Percentiles rank a stretch among this genome's conserved stretches.
These are phyloP conservation scores for Torymus auratus DNA, from an alignment of 2,888 invertebrate species.

Conservation along the genomic window DNA sequence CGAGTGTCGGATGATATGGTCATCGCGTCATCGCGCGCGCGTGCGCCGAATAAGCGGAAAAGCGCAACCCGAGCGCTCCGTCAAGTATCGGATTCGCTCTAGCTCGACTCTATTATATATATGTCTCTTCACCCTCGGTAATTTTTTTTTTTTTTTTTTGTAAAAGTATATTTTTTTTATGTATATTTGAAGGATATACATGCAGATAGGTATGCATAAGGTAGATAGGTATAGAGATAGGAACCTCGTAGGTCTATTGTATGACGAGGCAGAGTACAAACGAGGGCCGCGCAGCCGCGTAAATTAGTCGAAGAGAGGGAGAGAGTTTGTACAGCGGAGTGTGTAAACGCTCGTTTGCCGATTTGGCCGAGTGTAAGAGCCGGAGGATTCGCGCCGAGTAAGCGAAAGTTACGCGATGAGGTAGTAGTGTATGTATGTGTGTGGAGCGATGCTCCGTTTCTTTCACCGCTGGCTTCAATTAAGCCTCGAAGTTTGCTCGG, in stretches of 20 bases:
- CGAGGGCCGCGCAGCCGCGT: not conserved
- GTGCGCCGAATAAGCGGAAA: slow-evolving; percentile 48
- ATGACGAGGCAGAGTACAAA: too few species aligned
- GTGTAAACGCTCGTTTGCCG: slow-evolving; percentile 48
- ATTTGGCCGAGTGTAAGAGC: slow-evolving; percentile 38
- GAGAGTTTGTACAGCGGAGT: slow-evolving; percentile 42
- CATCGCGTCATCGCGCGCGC: not conserved
- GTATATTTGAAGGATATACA: too few species aligned
- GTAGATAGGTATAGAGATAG: too few species aligned
- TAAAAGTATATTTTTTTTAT: too few species aligned
- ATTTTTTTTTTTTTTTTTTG: too few species aligned
- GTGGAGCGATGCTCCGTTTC: not conserved
- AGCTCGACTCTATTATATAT: too few species aligned
- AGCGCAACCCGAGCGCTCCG: not conserved
- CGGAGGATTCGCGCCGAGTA: slow-evolving; percentile 1
- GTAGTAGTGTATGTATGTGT: not conserved
- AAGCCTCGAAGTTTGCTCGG: not conserved
- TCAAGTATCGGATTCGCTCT: not conserved
- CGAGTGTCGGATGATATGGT: slow-evolving; percentile 28
- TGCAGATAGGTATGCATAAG: too few species aligned
- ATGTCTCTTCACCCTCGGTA: too few species aligned
- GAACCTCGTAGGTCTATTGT: too few species aligned
- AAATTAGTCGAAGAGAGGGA: slow-evolving; percentile 8
- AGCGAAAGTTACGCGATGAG: slow-evolving; percentile 1
- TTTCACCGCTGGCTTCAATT: not conserved